phyloP scores from a whole-genome alignment of 1,140 invertebrate species.

The Drosophila nigromelanica region DNA sequence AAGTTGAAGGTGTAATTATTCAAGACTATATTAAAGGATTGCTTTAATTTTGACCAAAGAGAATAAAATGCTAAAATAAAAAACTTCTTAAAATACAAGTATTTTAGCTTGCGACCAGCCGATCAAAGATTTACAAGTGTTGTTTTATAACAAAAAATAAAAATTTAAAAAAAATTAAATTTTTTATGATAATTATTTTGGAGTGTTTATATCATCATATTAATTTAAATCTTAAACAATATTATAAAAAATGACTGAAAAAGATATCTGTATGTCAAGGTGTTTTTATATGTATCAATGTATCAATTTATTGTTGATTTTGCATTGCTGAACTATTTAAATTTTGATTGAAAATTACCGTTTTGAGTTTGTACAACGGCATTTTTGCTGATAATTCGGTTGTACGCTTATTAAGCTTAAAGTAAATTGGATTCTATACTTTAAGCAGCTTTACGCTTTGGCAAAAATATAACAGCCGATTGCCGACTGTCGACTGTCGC shows the following conservation, averaged over 20 bases:
- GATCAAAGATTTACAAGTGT: no score
- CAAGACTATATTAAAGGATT: neutral
- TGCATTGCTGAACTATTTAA: constrained; percentile 39
- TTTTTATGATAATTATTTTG: no score
- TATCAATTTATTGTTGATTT: constrained; percentile 18
- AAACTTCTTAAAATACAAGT: no score
- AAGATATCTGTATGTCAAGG: neutral
- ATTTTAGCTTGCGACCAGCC: no score
- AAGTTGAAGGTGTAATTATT: neutral
- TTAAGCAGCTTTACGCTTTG: constrained; percentile 64
- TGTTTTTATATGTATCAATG: constrained; percentile 5
- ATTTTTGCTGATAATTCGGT: constrained; percentile 50
- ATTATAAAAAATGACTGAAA: no score
- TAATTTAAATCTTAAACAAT: no score
- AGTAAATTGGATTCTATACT: constrained; percentile 54
- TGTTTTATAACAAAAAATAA: no score
- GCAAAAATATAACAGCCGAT: constrained; percentile 52
- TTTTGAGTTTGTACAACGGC: constrained; percentile 42
- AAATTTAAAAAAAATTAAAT: no score
- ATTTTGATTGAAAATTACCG: constrained; percentile 44
- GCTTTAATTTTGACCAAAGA: no score
- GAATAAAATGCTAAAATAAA: no score
- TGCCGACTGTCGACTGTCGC: constrained; percentile 10
- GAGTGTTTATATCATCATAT: no score
- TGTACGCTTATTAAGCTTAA: constrained; percentile 43